These are phyloP conservation scores for Timandra comae DNA, from an alignment of 2,888 invertebrate species.

Conservation along the genomic window DNA sequence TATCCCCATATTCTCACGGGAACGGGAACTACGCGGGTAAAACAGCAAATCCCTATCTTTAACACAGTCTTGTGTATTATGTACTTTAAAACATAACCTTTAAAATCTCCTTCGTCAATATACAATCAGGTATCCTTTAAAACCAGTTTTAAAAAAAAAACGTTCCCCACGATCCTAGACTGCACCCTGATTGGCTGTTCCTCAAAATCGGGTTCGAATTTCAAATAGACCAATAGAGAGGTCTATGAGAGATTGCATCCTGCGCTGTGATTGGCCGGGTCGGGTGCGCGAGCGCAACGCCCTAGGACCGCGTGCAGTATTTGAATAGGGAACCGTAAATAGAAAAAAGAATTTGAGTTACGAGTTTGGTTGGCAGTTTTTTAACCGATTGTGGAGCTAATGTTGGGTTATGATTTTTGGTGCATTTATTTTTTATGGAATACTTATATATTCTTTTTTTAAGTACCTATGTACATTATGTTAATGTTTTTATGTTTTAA, in stretches of 20 bases:
- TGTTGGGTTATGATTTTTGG: background rate
- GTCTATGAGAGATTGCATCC: constrained; percentile 36
- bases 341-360: too few relatives aligned
- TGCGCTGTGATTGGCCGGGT: constrained; percentile 20
- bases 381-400: background rate
- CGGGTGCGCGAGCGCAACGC: constrained; percentile 27
- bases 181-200: constrained; percentile 14
- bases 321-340: background rate
- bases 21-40: too few relatives aligned
- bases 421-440: background rate
- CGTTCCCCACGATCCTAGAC: constrained; percentile 6
- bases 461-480: background rate
- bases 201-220: constrained; percentile 23
- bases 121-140: background rate
- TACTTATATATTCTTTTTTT: background rate
- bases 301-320: constrained; percentile 17
- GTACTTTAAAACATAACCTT: too few relatives aligned
- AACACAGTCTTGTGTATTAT: too few relatives aligned
- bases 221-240: constrained; percentile 38
- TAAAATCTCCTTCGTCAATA: too few relatives aligned
- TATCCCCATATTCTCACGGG: too few relatives aligned
- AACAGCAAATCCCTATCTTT: too few relatives aligned
- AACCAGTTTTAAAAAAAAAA: constrained; percentile 13
- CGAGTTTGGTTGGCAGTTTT: too few relatives aligned
- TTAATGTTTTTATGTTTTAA: background rate